Base-by-base conservation (phyloP, 2,888 invertebrate genomes). In the Temnothorax unifasciatus region DNA sequence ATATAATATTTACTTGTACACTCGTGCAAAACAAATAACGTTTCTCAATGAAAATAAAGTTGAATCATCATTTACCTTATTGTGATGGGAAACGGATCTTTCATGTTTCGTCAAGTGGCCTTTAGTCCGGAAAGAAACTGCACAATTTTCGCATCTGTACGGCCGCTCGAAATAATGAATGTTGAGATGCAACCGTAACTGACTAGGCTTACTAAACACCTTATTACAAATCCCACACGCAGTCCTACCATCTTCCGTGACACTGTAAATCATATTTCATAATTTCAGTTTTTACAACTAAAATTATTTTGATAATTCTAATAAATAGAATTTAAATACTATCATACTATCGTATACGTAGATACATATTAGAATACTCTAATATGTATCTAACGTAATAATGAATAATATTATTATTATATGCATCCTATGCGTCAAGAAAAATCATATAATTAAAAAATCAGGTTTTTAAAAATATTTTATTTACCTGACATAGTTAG, bases 91-190 rank as follows among this genome's bases (percentile, higher is more conserved):
- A 92, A 98, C 98, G 79, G 98, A 98, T 84, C 98, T 96, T 94
- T 98, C 98, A 94, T 99, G 99, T 95, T 99, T 99, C 93, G 98
- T 98, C 82, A 99, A 96, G 94, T 98, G 98, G 1, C 98, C 98
- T 85, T 95, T 98, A 96, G 59, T 98, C 97, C 92, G 96, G 94
- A 99, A 99, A 91, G 98, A 98, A 41, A 98, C 97, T 54, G 97
- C 97, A 95, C 99, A 99, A 3, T 98, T 97, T 92, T 98, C 98
- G 95, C 99, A 99, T 89, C 98, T 96, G 94, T 97, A 98, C 75
- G 98, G 98, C 86, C 98, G 96, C 94, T 99, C 99, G 96, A 99
- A 97, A 93, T 98, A 99, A 95, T 99, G 99, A 90, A 99, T 99
- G 95, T 99, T 99, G 95, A 99, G 97, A 95, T 99, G 99, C 87